Evolutionary conservation across 2,797 vertebrate species (phyloP).

Genomic region (Pseudochromis fuscus): DNA sequence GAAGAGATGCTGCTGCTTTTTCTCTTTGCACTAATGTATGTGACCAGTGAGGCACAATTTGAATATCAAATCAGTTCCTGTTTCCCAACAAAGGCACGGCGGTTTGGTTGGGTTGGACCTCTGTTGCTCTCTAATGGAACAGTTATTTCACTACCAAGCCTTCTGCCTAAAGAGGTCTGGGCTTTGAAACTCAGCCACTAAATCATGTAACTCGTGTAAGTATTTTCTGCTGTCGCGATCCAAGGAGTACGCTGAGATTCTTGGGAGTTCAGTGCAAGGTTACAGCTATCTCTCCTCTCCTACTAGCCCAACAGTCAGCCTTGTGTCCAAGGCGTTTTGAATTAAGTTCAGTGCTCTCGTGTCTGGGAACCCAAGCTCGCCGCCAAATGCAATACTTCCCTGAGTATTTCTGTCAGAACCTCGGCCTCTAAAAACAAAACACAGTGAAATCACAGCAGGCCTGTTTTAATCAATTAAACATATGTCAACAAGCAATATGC

Average conservation of each 20-base stretch:
- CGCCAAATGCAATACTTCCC: constrained; percentile 88
- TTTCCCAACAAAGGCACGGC: constrained; percentile 48
- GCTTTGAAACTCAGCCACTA: constrained; percentile 80
- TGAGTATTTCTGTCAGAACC: constrained; percentile 86
- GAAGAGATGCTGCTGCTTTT: neutral
- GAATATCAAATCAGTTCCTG: constrained; percentile 64
- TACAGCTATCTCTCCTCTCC: constrained; percentile 81
- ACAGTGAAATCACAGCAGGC: constrained; percentile 79
- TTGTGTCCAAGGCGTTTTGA: constrained; percentile 84
- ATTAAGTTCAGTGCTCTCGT: constrained; percentile 80
- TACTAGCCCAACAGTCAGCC: constrained; percentile 81
- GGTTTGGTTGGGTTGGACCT: constrained; percentile 43
- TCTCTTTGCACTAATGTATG: neutral
- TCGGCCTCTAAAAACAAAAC: constrained; percentile 84
- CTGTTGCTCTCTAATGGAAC: constrained; percentile 61
- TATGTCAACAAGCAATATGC: constrained; percentile 84
- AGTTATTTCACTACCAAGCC: constrained; percentile 54
- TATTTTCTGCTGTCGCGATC: constrained; percentile 79
- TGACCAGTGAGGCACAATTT: constrained; percentile 50
- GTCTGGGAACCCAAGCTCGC: constrained; percentile 84
- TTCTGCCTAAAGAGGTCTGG: constrained; percentile 54
- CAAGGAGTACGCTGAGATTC: constrained; percentile 82
- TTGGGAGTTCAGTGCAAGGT: constrained; percentile 86
- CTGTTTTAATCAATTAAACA: constrained; percentile 86
- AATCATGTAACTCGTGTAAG: constrained; percentile 83